Evolutionary conservation across 2,797 vertebrate species (phyloP), one percentile per base, ranked within the genome.

Genomic region (Hoplostethus mediterraneus): DNA sequence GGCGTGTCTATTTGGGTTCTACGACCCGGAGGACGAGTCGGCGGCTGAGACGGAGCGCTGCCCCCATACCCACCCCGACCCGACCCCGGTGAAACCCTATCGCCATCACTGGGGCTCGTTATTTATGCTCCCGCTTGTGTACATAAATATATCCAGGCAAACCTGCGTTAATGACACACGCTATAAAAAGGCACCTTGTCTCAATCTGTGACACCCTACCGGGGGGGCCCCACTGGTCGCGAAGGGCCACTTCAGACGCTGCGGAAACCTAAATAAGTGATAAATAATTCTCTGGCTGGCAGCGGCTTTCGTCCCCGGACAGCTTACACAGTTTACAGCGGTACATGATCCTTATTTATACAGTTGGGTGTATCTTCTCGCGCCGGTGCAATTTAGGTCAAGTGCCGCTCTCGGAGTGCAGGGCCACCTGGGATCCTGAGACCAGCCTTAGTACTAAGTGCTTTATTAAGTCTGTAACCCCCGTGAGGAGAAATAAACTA

Each of bases 141-240:
- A 95, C 94, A 95, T 95, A 95, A 95, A 95, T 94, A 92, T 94
- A 92, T 93, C 87, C 89, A 91, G 92, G 87, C 89, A 90, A 93
- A 94, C 92, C 90, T 93, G 90, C 89, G 94, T 94, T 94, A 94
- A 95, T 92, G 93, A 92, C 91, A 71, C 16, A 71, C 51, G 73
- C 95, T 94, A 94, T 94, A 94, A 94, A 95, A 94, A 95, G 94
- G 93, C 87, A 88, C 85, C 90, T 87, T 81, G 86, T 90, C 81
- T 77, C 87, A 84, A 91, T 92, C 89, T 92, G 83, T 71, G 89
- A 90, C 91, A 92, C 85, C 89, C 87, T 84, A 88, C 83, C 81
- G 54, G 75, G 85, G 81, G 1, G 21, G 1, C 21, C 21, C 21
- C 78, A 77, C 66, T 80, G 85, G 87, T 88, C 80, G 58, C 85